Evolutionary conservation across 2,888 invertebrate genomes (phyloP), one percentile per base, ranked within the genome.

Genomic region (Girardia tigrina): DNA sequence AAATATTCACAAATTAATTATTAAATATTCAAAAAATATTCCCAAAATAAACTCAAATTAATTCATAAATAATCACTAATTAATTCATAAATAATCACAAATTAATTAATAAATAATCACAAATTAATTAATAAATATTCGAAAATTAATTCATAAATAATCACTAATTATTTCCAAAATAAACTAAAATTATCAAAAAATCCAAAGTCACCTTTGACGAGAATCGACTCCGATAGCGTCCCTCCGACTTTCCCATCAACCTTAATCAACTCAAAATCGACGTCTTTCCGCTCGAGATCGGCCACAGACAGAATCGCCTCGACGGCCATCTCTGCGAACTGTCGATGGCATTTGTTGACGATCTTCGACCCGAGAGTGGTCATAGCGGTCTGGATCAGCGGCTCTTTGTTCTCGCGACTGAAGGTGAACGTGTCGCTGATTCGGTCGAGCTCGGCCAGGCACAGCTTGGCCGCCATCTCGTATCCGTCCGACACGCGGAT

Each of bases 291-390:
- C 80, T 90, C 90, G 79, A 95, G 86, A 85, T 98, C 93, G 2
- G 97, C 95, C 4, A 99, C 98, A 70, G 94, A 89, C 79, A 99
- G 87, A 0, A 99, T 91, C 1, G 97, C 97, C 87, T 97, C 87
- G 28, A 99, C 98, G 77, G 97, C 97, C 83, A 98, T 98, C 86
- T 95, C 92, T 12, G 98, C 98, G 92, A 98, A 94, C 85, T 94
- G 90, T 72, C 91, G 87, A 82, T 95, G 93, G 81, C 94, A 94
- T 83, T 94, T 92, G 82, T 95, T 98, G 23, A 98, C 90, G 77
- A 98, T 94, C 87, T 98, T 98, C 26, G 95, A 97, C 26, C 95
- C 95, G 23, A 99, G 88, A 0, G 97, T 94, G 0, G 98, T 99
- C 91, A 93, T 94, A 14, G 98, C 98, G 56, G 94, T 91, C 84